Percentiles rank a stretch among this genome's conserved stretches.
Evolutionary conservation across 1,140 invertebrate species (phyloP).

Genomic region (Arctopsyche grandis): DNA sequence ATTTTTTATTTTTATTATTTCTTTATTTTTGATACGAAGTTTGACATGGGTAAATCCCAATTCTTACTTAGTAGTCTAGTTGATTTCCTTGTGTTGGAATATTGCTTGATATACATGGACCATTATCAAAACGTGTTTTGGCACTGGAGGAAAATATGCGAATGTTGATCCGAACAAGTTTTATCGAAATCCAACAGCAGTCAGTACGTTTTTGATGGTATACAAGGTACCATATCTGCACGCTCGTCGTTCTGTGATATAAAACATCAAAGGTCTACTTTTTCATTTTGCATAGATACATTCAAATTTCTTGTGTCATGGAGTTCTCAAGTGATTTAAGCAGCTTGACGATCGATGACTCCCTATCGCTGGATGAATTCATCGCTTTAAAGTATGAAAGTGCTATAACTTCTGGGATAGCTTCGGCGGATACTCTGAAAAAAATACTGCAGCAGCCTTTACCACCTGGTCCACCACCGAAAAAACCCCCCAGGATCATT

Average conservation of each 20-base stretch:
- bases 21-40: too few species aligned
- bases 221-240: neutral
- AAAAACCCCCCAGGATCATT: constrained; percentile 78
- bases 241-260: neutral
- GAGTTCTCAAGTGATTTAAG: too few species aligned
- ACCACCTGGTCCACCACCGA: constrained; percentile 74
- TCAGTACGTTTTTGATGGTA: neutral
- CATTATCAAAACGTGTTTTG: too few species aligned
- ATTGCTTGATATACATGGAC: too few species aligned
- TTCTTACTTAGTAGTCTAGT: too few species aligned
- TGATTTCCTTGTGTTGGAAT: too few species aligned
- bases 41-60: too few species aligned
- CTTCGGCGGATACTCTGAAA: constrained; percentile 68
- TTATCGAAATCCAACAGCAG: neutral
- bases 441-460: constrained; percentile 71
- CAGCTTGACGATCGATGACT: neutral
- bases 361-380: neutral
- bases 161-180: too few species aligned
- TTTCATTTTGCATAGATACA: too few species aligned
- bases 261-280: neutral
- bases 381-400: neutral
- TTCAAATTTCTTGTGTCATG: too few species aligned
- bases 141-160: too few species aligned
- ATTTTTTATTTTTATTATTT: too few species aligned
- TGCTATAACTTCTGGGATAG: neutral